Evolutionary conservation across 64 coral and sea anemone species (phyloP), one percentile per base, ranked within the genome.

Genomic region (Exaiptasia diaphana): DNA sequence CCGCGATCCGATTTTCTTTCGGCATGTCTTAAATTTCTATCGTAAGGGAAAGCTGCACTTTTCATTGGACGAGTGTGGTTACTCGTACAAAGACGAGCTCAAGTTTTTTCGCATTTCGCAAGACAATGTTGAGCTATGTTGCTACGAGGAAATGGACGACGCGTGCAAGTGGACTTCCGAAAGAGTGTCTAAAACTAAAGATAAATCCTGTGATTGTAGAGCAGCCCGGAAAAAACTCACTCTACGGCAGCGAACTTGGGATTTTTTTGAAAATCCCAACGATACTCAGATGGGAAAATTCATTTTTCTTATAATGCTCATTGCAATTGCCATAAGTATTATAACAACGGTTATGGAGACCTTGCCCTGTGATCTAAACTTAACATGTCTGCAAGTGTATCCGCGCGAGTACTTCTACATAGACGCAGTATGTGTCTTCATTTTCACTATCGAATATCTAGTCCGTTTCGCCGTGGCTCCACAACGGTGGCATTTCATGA

Each of bases 1-100:
- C 43, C 41, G 78, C 22, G 91, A 94, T 56, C 91, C 91, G 0
- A 74, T 21, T 9, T 94, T 94, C 76, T 94, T 94, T 38, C 91
- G 91, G 4, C 86, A 94, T n/a, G 81, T 94, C 58, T 76, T 94
- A 30, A 94, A 94, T 38, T 94, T 88, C 42, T 94, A 94, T 49
- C 79, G 91, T 4, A 77, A 89, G 58, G 85, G 91, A 3, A 83
- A 63, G 43, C 80, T 94, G 40, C 91, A 94, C 48, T 94, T 94
- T 57, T 89, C 91, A 14, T 42, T 85, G 49, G 91, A 94, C 4
- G 91, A 94, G 34, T 94, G 91, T 69, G 85, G 85, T 5, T 73
- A 68, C 15, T 63, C 82, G 32, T 94, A 89, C 38, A 88, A 94
- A 55, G 87, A 94, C 20, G 91, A 94, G 49, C 67, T 94, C 0